Percentiles rank a stretch among this genome's conserved stretches.
These are phyloP conservation scores for Plagodis pulveraria DNA, from an alignment of 2,888 invertebrate species.

Conservation along the genomic window DNA sequence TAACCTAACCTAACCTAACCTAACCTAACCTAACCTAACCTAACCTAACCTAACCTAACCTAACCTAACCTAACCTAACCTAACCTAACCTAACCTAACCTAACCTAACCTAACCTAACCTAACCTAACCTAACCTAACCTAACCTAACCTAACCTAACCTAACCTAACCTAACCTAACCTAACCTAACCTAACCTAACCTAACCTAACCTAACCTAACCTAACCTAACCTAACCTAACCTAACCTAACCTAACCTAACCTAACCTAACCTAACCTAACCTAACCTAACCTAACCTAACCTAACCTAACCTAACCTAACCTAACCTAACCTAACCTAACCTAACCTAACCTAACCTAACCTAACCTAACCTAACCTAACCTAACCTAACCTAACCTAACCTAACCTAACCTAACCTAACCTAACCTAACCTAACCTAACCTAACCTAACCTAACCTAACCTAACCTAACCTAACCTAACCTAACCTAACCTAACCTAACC, in stretches of 20 bases:
- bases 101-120: constrained; percentile 15
- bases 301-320: no score
- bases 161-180: constrained; percentile 11
- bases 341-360: no score
- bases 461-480: constrained; percentile 19
- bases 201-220: constrained; percentile 39
- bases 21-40: constrained; percentile 4
- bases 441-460: constrained; percentile 11
- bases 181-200: constrained; percentile 37
- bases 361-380: constrained; percentile 35
- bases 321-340: no score
- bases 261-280: constrained; percentile 32
- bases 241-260: constrained; percentile 38
- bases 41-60: constrained; percentile 26
- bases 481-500: no score
- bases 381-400: constrained; percentile 36
- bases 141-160: no score
- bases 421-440: constrained; percentile 34
- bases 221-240: constrained; percentile 31
- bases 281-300: constrained; percentile 21
- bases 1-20: no score
- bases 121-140: constrained; percentile 1
- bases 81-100: constrained; percentile 25
- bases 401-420: constrained; percentile 37
- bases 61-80: constrained; percentile 24